phyloP scores from a whole-genome alignment of 2,797 vertebrate genomes.

The Sardinella longiceps region DNA sequence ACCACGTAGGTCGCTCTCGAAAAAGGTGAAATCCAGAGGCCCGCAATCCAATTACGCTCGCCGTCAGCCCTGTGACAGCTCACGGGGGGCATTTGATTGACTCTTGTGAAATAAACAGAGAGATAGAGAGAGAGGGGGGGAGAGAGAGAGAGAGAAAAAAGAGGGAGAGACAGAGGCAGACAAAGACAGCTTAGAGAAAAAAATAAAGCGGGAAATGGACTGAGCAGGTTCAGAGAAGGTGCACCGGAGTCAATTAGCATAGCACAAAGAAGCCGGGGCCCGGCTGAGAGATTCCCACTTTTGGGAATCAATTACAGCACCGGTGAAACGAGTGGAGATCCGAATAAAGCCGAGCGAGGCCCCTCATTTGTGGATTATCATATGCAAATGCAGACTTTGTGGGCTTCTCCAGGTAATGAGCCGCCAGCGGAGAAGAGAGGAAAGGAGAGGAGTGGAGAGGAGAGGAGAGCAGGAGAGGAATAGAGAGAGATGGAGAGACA shows the following conservation, averaged over 20 bases:
- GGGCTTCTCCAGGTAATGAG: conserved; percentile 26
- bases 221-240: background rate
- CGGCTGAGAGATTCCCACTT: conserved; percentile 44
- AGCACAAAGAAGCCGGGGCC: conserved; percentile 21
- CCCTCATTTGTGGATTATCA: conserved; percentile 36
- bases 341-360: background rate
- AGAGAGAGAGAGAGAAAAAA: background rate
- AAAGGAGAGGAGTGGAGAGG: background rate
- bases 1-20: background rate
- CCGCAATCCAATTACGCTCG: background rate
- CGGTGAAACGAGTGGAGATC: conserved; percentile 42
- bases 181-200: too few relatives aligned
- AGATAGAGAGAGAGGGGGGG: background rate
- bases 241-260: conserved; percentile 33
- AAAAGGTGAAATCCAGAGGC: background rate
- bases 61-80: background rate
- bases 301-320: conserved; percentile 50
- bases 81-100: conserved; percentile 20
- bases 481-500: conserved; percentile 1
- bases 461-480: background rate
- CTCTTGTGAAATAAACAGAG: conserved; percentile 14
- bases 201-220: background rate
- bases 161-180: too few relatives aligned
- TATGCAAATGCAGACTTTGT: conserved; percentile 40
- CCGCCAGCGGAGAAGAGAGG: background rate